phyloP scores from a whole-genome alignment of 1,140 invertebrate genomes.

The Colletes latitarsis region DNA sequence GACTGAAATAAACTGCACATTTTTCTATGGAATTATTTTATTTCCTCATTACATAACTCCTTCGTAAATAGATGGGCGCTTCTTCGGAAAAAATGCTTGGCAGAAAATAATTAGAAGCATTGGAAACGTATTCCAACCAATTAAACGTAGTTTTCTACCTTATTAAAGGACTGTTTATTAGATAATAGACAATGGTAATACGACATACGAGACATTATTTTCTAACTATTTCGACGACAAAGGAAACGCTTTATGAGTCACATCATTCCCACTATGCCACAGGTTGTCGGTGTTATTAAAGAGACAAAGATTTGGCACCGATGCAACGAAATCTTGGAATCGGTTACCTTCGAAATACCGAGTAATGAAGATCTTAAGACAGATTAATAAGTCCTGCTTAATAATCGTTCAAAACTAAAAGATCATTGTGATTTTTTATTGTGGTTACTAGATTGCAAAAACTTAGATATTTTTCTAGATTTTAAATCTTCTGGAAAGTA shows the following conservation, averaged over 20 bases:
- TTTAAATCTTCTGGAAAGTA: not conserved
- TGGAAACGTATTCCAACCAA: not conserved
- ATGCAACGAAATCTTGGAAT: slow-evolving; percentile 31
- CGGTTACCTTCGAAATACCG: slow-evolving; percentile 1
- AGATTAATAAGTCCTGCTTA: slow-evolving; percentile 6
- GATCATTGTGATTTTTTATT: too few species aligned
- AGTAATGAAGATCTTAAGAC: slow-evolving; percentile 9
- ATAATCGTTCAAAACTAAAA: not conserved
- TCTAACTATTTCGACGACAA: not conserved
- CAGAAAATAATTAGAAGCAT: not conserved
- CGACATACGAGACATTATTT: not conserved
- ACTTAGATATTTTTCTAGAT: too few species aligned
- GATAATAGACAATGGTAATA: too few species aligned
- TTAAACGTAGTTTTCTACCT: too few species aligned
- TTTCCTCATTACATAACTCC: not conserved
- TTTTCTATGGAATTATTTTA: not conserved
- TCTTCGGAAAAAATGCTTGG: not conserved
- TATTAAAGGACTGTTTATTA: not conserved
- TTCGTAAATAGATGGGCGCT: not conserved
- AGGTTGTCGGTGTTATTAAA: slow-evolving; percentile 44
- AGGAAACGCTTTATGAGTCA: not conserved
- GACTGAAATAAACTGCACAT: not conserved
- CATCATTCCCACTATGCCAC: slow-evolving; percentile 15
- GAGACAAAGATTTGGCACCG: slow-evolving; percentile 41
- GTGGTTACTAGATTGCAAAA: too few species aligned